Conservation (phyloP, 2,113 vertebrate species). For the Microcebus tavaratra region DNA sequence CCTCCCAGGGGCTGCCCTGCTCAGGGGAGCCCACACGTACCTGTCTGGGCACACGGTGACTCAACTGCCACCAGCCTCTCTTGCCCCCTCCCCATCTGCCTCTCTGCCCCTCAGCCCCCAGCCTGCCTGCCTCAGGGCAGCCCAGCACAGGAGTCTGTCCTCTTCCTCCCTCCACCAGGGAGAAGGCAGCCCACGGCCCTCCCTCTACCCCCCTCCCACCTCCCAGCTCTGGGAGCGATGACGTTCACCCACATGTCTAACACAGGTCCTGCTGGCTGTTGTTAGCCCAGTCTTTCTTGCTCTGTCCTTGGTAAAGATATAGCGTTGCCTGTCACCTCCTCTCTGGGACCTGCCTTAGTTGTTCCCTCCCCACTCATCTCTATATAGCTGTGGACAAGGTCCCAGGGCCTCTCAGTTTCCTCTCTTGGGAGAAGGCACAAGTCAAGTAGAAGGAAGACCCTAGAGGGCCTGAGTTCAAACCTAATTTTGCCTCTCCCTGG, state of each 20-base stretch:
- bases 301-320: neutral
- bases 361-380: accelerated
- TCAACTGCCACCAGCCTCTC: no score
- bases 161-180: neutral
- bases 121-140: neutral
- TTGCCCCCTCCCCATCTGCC: no score
- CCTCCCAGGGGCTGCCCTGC: neutral
- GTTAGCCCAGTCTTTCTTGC: neutral
- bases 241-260: neutral
- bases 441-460: neutral
- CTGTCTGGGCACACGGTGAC: accelerated
- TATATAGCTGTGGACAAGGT: neutral
- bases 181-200: neutral
- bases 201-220: neutral
- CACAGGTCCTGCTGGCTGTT: neutral
- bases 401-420: neutral
- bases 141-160: no score
- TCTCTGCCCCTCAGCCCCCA: neutral
- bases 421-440: neutral
- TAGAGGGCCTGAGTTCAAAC: neutral
- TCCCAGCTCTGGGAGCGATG: neutral
- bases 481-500: neutral
- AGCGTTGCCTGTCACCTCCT: neutral
- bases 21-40: neutral
- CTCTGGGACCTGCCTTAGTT: neutral